phyloP scores from a whole-genome alignment of 2,113 vertebrate genomes.

The Orthonyx spaldingii region DNA sequence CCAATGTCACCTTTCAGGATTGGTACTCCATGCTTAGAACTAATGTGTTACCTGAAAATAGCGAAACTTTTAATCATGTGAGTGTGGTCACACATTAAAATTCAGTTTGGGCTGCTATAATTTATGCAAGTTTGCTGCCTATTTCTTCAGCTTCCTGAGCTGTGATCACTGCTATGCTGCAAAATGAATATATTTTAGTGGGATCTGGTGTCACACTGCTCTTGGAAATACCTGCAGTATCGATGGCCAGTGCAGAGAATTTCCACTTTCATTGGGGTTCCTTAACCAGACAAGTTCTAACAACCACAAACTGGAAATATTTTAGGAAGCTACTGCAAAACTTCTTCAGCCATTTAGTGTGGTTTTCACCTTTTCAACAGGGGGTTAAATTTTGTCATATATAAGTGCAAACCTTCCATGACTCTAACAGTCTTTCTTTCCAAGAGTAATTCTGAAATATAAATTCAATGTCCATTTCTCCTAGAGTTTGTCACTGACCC shows the following conservation, averaged over 20 bases:
- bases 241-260: neutral
- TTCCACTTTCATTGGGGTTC: neutral
- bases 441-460: conserved; percentile 60
- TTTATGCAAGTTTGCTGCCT: neutral
- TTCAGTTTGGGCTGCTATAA: neutral
- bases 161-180: neutral
- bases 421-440: neutral
- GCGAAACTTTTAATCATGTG: neutral
- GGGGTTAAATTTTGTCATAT: neutral
- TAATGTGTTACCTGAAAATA: neutral
- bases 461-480: conserved; percentile 78
- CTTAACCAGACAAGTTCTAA: neutral
- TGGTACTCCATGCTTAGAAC: neutral
- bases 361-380: neutral
- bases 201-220: neutral
- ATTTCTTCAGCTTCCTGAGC: neutral
- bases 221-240: neutral
- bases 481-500: conserved; percentile 77
- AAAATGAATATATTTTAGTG: neutral
- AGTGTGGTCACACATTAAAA: neutral
- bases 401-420: neutral
- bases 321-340: neutral
- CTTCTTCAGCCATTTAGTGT: neutral
- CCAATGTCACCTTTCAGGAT: neutral
- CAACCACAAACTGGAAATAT: neutral